Conservation (phyloP, 37 sponge, comb jelly and placozoan species). For the Tethya wilhelma region DNA sequence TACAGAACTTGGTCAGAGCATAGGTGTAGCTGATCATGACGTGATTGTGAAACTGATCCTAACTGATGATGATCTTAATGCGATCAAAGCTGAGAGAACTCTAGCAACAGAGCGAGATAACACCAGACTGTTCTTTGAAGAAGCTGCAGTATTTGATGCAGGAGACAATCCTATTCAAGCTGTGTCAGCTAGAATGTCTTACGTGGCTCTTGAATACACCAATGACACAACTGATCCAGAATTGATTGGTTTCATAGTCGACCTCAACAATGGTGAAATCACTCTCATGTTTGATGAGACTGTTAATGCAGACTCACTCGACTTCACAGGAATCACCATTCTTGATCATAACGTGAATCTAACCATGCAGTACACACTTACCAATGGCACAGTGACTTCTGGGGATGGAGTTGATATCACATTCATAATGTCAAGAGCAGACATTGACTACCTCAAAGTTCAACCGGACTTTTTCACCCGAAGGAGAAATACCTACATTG, state of each 20-base stretch:
- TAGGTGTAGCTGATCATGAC: constrained; percentile 61
- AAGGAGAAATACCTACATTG: constrained; percentile 53
- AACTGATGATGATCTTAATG: constrained; percentile 61
- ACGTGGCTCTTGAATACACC: constrained; percentile 39
- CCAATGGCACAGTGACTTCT: constrained; percentile 51
- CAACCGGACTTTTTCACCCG: constrained; percentile 36
- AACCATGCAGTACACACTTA: constrained; percentile 52
- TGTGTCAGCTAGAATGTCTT: constrained; percentile 1
- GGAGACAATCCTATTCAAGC: constrained; percentile 50
- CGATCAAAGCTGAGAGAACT: constrained; percentile 54
- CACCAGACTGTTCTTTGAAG: constrained; percentile 64
- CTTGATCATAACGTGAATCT: constrained; percentile 46
- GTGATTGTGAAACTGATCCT: constrained; percentile 58
- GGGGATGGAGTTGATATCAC: constrained; percentile 39
- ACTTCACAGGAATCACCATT: constrained; percentile 63
- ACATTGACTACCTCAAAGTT: constrained; percentile 70
- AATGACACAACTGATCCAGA: constrained; percentile 78
- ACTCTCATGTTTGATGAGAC: constrained; percentile 83
- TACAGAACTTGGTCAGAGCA: constrained; percentile 29
- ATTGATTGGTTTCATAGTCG: constrained; percentile 55
- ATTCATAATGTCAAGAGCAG: constrained; percentile 47
- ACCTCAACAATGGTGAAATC: constrained; percentile 64
- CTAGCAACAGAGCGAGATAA: constrained; percentile 49
- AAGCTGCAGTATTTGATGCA: constrained; percentile 73
- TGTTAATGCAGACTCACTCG: constrained; percentile 59